Percentiles rank a stretch among this genome's conserved stretches.
Evolutionary conservation across 2,888 invertebrate genomes (phyloP).

Genomic region (Amphipoea oculea): DNA sequence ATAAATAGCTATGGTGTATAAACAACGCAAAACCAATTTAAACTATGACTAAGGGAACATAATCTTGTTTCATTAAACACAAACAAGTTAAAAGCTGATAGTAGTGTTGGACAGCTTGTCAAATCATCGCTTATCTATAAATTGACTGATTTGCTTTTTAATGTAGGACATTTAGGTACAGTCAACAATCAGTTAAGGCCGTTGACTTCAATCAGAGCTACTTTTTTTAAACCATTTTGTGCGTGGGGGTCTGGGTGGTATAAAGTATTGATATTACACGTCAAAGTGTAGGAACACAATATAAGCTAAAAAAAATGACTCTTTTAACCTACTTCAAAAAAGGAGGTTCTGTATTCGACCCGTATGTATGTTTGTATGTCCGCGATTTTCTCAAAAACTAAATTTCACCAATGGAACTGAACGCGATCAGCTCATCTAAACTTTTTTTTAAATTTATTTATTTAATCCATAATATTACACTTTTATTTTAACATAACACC

Average conservation of each 20-base stretch:
- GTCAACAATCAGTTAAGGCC: conserved; percentile 13
- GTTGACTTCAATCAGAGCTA: background rate
- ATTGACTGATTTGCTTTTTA: conserved; percentile 21
- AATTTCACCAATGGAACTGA: background rate
- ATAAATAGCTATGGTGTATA: no score
- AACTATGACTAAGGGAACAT: conserved; percentile 3
- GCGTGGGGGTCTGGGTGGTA: background rate
- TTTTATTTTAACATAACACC: no score
- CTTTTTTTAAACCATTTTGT: conserved; percentile 5
- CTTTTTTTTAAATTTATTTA: no score
- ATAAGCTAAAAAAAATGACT: no score
- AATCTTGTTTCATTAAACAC: conserved; percentile 18
- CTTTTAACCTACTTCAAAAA: no score
- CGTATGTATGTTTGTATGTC: no score
- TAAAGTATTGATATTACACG: no score
- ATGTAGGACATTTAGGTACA: background rate
- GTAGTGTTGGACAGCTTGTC: conserved; percentile 26
- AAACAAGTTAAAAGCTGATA: conserved; percentile 50
- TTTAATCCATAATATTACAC: no score
- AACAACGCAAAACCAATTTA: background rate
- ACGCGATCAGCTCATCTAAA: background rate
- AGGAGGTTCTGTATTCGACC: no score
- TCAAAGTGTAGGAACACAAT: no score
- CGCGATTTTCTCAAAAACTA: no score
- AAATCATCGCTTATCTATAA: conserved; percentile 29